These are phyloP conservation scores for Ispidina picta DNA, from an alignment of 2,797 vertebrate genomes.

Conservation along the genomic window DNA sequence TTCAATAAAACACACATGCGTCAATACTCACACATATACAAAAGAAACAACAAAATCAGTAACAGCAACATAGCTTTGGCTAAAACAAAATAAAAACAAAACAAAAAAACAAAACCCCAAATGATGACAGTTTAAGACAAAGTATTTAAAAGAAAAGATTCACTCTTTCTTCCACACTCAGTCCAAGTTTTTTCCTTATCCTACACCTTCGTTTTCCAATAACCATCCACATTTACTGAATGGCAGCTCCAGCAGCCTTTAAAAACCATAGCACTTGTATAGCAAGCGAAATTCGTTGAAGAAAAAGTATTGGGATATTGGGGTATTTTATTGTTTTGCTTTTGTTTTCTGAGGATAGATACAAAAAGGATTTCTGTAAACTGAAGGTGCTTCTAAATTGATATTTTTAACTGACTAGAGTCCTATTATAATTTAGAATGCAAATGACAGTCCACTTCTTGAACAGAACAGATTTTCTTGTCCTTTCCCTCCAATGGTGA, in stretches of 20 bases:
- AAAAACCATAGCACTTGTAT: neutral
- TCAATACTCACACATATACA: fast-evolving
- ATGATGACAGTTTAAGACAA: neutral
- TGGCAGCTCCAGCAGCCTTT: neutral
- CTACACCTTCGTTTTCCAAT: neutral
- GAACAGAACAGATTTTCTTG: neutral
- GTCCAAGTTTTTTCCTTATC: neutral
- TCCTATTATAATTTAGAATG: neutral
- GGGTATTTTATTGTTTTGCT: neutral
- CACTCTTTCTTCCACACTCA: neutral
- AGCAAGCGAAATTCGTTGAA: neutral
- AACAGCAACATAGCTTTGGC: neutral
- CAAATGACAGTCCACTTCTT: neutral
- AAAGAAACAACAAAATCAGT: neutral
- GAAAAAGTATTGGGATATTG: neutral
- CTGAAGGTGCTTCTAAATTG: neutral
- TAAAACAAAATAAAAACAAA: neutral
- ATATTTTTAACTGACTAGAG: neutral
- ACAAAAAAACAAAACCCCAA: neutral
- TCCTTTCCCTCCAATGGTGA: neutral
- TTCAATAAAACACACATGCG: neutral
- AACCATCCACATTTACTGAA: neutral
- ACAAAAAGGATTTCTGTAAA: neutral
- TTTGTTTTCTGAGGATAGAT: neutral
- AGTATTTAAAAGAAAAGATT: neutral